Evolutionary conservation across 2,113 vertebrate species (phyloP).

Genomic region (Silurus asotus): DNA sequence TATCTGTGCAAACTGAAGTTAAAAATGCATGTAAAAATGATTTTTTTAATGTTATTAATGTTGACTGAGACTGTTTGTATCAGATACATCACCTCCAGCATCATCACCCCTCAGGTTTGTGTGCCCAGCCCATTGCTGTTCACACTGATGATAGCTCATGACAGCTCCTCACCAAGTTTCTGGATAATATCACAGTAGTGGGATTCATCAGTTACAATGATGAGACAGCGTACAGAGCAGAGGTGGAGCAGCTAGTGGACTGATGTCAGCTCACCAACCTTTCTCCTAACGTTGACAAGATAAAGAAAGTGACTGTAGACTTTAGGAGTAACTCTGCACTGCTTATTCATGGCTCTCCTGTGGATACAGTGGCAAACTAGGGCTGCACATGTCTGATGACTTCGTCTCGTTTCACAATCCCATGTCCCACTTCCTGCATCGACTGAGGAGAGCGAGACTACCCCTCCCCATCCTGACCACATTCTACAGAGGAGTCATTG

Average conservation of each 20-base stretch:
- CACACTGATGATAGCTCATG: background rate
- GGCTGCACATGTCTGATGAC: slow-evolving; percentile 15
- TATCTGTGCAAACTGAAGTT: background rate
- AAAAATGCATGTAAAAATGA: background rate
- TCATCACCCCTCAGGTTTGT: background rate
- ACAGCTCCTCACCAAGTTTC: background rate
- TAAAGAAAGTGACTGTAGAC: background rate
- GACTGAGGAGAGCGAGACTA: background rate
- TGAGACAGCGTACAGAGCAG: background rate
- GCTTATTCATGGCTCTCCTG: background rate
- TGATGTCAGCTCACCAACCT: background rate
- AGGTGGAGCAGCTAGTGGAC: background rate
- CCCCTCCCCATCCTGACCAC: background rate
- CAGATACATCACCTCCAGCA: background rate
- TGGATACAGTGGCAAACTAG: background rate
- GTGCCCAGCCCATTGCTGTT: background rate
- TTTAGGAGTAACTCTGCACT: background rate
- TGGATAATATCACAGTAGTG: background rate
- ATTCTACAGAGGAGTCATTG: background rate
- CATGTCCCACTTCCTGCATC: background rate
- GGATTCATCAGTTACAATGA: background rate
- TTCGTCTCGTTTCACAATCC: background rate
- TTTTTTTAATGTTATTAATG: background rate
- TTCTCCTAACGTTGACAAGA: background rate
- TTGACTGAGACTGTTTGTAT: background rate